Evolutionary conservation across 2,888 invertebrate genomes (phyloP), one percentile per base, ranked within the genome.

Genomic region (Caenorhabditis sp.): DNA sequence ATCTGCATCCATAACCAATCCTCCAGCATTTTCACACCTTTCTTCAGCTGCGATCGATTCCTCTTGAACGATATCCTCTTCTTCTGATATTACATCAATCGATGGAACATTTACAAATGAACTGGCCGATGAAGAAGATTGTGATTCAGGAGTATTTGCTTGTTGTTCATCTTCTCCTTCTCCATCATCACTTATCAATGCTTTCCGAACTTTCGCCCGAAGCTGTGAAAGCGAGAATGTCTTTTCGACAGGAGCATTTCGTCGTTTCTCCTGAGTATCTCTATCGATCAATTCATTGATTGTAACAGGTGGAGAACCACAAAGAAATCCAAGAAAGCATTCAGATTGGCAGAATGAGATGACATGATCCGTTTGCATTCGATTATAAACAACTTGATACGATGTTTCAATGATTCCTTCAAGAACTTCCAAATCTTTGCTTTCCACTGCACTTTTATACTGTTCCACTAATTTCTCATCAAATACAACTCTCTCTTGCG

Each of bases 301-400:
- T 1, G 78, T 75, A 21, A 80, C 70, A 7, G 86, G 84, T 1
- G 86, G 84, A 8, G 82, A 79, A 0, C 86, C 86, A 65, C 86
- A 86, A 3, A 86, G 66, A 66, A 83, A 73, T 25, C 85, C 83
- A 12, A 86, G 70, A 62, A 84, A 86, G 43, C 75, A 77, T 59
- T 86, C 87, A 2, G 85, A 85, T 70, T 87, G 87, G 65, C 84
- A 86, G 67, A 88, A 87, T 10, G 80, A 78, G 17, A 83, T 71
- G 36, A 87, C 84, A 65, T 86, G 81, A 21, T 76, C 74, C 38
- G 69, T 53, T 78, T 87, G 78, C 75, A 84, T 77, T n/a, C 80
- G 69, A 17, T 82, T 73, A 63, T 87, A 87, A 20, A 85, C 79
- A 26, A 68, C 65, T 63, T 81, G 83, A 67, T 85, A 86, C 17